Conservation (phyloP, 2,113 vertebrate species). For the Morone saxatilis region DNA sequence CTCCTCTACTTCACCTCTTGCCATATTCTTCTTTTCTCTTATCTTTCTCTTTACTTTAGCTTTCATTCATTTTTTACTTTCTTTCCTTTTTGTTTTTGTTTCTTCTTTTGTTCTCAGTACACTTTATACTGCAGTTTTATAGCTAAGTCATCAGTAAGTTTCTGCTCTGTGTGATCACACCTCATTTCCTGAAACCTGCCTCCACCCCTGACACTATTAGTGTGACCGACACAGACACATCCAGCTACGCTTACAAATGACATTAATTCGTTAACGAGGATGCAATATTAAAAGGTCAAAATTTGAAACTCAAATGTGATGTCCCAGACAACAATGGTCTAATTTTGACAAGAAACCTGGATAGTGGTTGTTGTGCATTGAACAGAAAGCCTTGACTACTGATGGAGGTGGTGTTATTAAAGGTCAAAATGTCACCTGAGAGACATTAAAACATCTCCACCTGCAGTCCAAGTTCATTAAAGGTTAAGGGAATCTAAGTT, state of each 20-base stretch:
- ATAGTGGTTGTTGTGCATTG: neutral
- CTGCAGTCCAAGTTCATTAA: neutral
- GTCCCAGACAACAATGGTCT: neutral
- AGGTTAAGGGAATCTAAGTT: neutral
- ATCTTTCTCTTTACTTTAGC: neutral
- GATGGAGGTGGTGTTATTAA: neutral
- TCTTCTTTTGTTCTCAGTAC: neutral
- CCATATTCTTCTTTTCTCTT: neutral
- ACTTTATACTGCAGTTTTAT: neutral
- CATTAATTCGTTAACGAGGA: conserved; percentile 51
- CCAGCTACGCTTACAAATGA: neutral
- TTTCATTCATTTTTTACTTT: neutral
- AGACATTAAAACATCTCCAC: neutral
- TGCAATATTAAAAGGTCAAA: conserved; percentile 51
- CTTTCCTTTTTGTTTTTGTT: neutral
- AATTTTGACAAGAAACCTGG: conserved; percentile 9
- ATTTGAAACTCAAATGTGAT: conserved; percentile 40
- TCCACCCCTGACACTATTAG: neutral
- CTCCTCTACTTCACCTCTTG: neutral
- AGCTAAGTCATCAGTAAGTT: neutral
- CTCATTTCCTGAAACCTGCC: neutral
- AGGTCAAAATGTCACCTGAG: conserved; percentile 8
- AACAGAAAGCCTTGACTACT: neutral
- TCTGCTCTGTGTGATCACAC: neutral
- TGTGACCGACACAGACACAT: conserved; percentile 28